Conservation (phyloP, 2,113 vertebrate genomes). For the Daphoenositta chrysoptera region DNA sequence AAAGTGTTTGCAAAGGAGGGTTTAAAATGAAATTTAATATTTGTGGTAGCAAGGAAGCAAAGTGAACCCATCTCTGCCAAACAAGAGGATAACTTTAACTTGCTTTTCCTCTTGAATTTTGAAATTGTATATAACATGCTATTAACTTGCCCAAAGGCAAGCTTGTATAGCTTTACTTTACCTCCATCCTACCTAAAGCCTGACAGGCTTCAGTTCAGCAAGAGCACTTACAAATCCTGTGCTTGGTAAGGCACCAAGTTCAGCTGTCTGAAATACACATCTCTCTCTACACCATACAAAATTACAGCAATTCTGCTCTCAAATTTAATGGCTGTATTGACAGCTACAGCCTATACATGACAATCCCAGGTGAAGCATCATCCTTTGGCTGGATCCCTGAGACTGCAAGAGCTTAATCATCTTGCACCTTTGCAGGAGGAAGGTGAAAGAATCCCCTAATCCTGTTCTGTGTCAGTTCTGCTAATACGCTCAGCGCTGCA, state of each 20-base stretch:
- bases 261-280: rapidly evolving
- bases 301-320: neutral
- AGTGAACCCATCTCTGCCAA: neutral
- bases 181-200: neutral
- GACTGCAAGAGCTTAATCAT: neutral
- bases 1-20: neutral
- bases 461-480: neutral
- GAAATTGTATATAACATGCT: neutral
- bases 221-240: neutral
- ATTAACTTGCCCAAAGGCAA: neutral
- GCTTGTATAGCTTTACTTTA: neutral
- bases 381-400: neutral
- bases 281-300: neutral
- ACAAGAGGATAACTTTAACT: neutral
- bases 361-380: neutral
- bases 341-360: neutral
- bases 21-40: neutral
- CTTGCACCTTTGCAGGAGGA: neutral
- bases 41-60: neutral
- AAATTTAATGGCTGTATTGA: neutral
- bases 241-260: neutral
- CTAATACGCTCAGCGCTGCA: neutral
- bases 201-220: neutral
- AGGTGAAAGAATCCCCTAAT: neutral
- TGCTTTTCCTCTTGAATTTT: neutral